These are phyloP conservation scores for Siniperca undulata DNA, from an alignment of 2,797 vertebrate genomes.

Conservation along the genomic window DNA sequence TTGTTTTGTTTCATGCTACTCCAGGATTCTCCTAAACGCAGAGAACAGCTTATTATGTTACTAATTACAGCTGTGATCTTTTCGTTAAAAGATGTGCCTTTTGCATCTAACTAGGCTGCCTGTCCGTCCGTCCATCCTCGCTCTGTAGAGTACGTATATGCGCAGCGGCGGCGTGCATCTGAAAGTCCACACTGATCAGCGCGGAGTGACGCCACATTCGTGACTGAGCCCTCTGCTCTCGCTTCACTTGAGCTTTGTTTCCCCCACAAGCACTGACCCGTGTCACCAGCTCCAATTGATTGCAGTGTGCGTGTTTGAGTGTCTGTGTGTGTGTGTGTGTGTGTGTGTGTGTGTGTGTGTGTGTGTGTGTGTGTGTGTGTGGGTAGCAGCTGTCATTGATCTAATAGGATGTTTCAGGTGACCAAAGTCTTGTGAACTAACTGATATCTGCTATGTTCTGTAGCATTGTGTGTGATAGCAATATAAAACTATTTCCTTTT, in stretches of 20 bases:
- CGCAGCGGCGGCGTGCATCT: conserved; percentile 43
- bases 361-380: background rate
- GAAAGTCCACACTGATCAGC: conserved; percentile 70
- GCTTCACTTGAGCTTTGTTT: conserved; percentile 76
- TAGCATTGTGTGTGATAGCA: background rate
- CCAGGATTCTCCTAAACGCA: background rate
- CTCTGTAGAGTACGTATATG: background rate
- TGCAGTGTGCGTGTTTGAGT: background rate
- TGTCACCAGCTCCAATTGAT: conserved; percentile 58
- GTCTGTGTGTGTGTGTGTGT: background rate
- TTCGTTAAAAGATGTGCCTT: background rate
- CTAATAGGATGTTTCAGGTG: conserved; percentile 58
- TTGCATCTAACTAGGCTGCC: background rate
- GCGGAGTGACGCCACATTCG: conserved; percentile 57
- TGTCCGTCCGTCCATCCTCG: background rate
- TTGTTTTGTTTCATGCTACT: background rate
- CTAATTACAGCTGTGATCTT: conserved; percentile 19
- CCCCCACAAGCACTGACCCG: conserved; percentile 73
- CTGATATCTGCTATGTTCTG: conserved; percentile 8
- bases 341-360: background rate
- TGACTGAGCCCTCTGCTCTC: conserved; percentile 77
- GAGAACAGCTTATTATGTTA: background rate
- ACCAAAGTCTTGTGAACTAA: conserved; percentile 19
- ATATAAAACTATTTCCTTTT: background rate
- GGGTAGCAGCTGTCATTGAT: conserved; percentile 50